Evolutionary conservation across 2,113 vertebrate species (phyloP).

Genomic region (Notothenia rossii): DNA sequence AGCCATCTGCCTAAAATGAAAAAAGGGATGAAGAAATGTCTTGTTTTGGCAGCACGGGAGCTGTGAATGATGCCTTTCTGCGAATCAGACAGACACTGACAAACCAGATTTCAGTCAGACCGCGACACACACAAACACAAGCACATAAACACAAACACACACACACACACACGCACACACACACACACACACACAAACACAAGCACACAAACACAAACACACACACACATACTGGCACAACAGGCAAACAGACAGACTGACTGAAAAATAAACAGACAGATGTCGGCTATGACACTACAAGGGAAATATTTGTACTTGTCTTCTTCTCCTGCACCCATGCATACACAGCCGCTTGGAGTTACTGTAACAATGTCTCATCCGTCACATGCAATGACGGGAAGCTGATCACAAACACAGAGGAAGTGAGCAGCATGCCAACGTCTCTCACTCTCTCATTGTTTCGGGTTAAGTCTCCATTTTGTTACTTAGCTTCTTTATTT

Average conservation of each 20-base stretch:
- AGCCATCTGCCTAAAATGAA: slow-evolving; percentile 30
- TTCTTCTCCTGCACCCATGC: slow-evolving; percentile 22
- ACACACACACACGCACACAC: background rate
- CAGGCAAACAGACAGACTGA: slow-evolving; percentile 33
- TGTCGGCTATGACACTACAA: slow-evolving; percentile 48
- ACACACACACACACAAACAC: slow-evolving; percentile 14
- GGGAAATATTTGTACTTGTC: slow-evolving; percentile 42
- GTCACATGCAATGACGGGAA: slow-evolving; percentile 38
- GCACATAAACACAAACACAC: no score
- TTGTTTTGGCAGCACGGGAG: slow-evolving; percentile 47
- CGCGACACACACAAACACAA: background rate
- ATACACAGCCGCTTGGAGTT: slow-evolving; percentile 20
- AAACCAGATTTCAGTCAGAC: slow-evolving; percentile 19
- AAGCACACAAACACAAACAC: slow-evolving; percentile 2
- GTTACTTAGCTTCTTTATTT: slow-evolving; percentile 22
- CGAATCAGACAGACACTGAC: slow-evolving; percentile 36
- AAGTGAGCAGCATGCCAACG: slow-evolving; percentile 24
- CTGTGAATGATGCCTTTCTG: slow-evolving; percentile 31
- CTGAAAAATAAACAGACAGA: slow-evolving; percentile 48
- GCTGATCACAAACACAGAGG: slow-evolving; percentile 38
- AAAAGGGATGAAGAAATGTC: slow-evolving; percentile 8
- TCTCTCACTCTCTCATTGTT: slow-evolving; percentile 27
- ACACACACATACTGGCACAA: slow-evolving; percentile 17
- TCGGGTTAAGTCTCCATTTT: slow-evolving; percentile 25
- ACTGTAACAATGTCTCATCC: slow-evolving; percentile 25